Percentiles rank a stretch among this genome's conserved stretches.
These are phyloP conservation scores for Clarias gariepinus DNA, from an alignment of 2,113 vertebrate species.

Conservation along the genomic window DNA sequence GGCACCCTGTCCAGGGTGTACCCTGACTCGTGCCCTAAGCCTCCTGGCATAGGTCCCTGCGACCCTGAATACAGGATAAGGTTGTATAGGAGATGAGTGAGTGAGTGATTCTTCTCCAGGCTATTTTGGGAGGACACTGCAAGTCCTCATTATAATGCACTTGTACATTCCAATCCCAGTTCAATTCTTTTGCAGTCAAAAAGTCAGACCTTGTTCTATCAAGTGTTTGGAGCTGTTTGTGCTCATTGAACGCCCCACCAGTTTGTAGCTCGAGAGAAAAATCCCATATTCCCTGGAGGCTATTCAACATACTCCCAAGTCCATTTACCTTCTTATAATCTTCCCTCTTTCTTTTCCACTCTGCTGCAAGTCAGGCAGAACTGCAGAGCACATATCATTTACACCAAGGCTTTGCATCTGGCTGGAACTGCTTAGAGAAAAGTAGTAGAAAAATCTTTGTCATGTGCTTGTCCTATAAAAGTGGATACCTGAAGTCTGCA, in stretches of 20 bases:
- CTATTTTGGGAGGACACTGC: background rate
- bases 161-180: slow-evolving; percentile 17
- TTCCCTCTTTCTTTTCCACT: background rate
- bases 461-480: background rate
- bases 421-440: slow-evolving; percentile 10
- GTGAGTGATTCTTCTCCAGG: no score
- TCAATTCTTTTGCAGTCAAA: slow-evolving; percentile 27
- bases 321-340: slow-evolving; percentile 12
- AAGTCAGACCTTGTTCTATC: slow-evolving; percentile 27
- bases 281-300: slow-evolving; percentile 27
- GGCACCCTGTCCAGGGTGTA: no score
- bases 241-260: slow-evolving; percentile 13
- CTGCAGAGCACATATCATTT: background rate
- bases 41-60: no score
- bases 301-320: slow-evolving; percentile 30
- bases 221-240: slow-evolving; percentile 34
- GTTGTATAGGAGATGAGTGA: no score
- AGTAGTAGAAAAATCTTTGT: background rate
- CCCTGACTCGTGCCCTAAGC: no score
- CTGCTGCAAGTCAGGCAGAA: slow-evolving; percentile 1
- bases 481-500: background rate
- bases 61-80: no score
- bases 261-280: slow-evolving; percentile 35
- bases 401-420: background rate
- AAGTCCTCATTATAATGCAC: background rate